Evolutionary conservation across 1,140 invertebrate genomes (phyloP).

Genomic region (Hetaerina americana): DNA sequence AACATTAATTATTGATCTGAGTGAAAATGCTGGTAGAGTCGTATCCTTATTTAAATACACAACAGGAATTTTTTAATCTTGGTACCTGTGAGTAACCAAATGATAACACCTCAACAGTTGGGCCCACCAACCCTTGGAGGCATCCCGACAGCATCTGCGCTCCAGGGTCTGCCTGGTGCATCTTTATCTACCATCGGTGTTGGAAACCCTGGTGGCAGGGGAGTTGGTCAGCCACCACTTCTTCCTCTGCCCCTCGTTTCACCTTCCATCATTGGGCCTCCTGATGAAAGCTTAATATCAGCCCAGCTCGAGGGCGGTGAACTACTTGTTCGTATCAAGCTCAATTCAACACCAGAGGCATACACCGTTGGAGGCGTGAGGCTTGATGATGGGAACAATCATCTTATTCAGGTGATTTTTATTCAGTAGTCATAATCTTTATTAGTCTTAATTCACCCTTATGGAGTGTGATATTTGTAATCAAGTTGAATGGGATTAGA

Average conservation of each 20-base stretch:
- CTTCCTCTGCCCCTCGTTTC: neutral
- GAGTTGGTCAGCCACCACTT: neutral
- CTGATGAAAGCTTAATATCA: constrained; percentile 23
- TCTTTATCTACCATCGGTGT: neutral
- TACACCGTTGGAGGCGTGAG: constrained; percentile 69
- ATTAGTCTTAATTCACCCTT: too few species aligned
- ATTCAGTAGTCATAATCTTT: too few species aligned
- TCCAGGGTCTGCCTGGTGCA: neutral
- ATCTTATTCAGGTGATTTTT: constrained; percentile 58
- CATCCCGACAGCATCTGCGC: neutral
- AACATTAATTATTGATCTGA: too few species aligned
- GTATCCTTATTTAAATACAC: too few species aligned
- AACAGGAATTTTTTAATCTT: too few species aligned
- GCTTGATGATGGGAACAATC: constrained; percentile 71
- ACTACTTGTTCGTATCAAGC: constrained; percentile 61
- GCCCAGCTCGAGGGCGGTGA: constrained; percentile 64
- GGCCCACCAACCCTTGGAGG: neutral
- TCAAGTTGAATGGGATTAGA: too few species aligned
- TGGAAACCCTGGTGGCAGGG: neutral
- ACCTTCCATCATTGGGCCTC: neutral
- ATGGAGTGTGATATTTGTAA: too few species aligned
- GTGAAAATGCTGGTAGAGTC: too few species aligned
- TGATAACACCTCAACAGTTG: too few species aligned
- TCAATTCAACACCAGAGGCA: constrained; percentile 62
- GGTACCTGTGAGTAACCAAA: too few species aligned